These are phyloP conservation scores for Mesocentrotus franciscanus DNA, from an alignment of 53 echinoderm and acorn worm genomes.

Conservation along the genomic window DNA sequence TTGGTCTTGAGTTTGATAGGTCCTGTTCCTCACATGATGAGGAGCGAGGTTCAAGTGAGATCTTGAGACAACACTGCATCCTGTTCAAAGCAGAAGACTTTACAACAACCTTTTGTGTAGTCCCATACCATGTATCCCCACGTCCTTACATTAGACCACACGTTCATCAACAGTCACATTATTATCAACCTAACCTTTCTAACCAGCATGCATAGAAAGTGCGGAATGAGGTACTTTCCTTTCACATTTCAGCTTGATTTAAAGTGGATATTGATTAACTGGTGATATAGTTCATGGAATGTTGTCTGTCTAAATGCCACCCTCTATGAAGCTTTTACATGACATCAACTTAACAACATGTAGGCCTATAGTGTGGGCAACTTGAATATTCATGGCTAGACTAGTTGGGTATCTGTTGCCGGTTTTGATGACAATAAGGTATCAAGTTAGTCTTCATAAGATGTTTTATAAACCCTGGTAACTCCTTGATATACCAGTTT, in stretches of 20 bases:
- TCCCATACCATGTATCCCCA: neutral
- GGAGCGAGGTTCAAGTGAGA: neutral
- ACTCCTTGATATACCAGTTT: neutral
- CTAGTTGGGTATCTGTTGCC: neutral
- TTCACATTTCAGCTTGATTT: neutral
- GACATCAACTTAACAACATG: neutral
- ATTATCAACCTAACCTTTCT: neutral
- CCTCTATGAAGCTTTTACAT: neutral
- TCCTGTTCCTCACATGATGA: neutral
- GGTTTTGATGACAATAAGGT: neutral
- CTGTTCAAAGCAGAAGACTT: neutral
- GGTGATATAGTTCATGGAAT: conserved; percentile 4
- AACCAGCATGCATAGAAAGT: neutral
- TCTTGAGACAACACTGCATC: neutral
- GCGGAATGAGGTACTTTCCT: conserved; percentile 6
- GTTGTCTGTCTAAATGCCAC: conserved; percentile 9
- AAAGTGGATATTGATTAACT: conserved; percentile 51
- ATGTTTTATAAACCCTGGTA: too few species aligned
- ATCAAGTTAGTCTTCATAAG: too few species aligned
- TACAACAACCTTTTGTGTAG: neutral
- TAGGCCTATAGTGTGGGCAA: neutral
- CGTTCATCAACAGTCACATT: neutral
- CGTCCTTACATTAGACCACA: neutral
- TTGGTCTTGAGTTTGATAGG: neutral
- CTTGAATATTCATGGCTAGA: neutral